Evolutionary conservation across 2,113 vertebrate species (phyloP).

Genomic region (Pipa parva): DNA sequence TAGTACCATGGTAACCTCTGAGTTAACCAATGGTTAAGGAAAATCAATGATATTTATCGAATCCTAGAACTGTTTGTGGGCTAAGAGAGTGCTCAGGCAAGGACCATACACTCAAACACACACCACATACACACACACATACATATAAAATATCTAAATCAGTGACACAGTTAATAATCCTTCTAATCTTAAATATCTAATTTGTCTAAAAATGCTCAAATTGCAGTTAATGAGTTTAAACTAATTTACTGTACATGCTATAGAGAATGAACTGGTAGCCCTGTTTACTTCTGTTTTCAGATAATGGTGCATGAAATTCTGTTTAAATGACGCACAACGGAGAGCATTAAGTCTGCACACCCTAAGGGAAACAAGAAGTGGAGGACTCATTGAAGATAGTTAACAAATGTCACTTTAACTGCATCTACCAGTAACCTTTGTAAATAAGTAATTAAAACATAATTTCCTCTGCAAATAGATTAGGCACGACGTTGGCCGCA

Average conservation of each 20-base stretch:
- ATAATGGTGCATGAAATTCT: constrained; percentile 5
- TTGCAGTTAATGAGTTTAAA: background rate
- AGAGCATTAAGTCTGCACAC: background rate
- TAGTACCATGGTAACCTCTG: no score
- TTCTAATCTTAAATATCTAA: no score
- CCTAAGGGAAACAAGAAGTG: background rate
- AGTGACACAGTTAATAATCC: no score
- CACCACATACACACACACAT: no score
- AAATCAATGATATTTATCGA: no score
- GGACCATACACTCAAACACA: no score
- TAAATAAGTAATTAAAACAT: background rate
- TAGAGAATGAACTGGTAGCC: background rate
- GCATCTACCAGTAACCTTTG: background rate
- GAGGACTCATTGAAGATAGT: background rate
- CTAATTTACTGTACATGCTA: constrained; percentile 8
- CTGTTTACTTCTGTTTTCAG: constrained; percentile 1
- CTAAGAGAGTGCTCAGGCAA: no score
- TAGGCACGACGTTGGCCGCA: background rate
- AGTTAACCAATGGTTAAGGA: no score
- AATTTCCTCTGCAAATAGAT: background rate
- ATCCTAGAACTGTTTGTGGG: no score
- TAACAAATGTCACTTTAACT: background rate
- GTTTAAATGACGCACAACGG: background rate
- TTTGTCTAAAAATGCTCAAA: no score
- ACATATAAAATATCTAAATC: no score